Conservation (phyloP, 2,113 vertebrate genomes). For the Tor tambroides region DNA sequence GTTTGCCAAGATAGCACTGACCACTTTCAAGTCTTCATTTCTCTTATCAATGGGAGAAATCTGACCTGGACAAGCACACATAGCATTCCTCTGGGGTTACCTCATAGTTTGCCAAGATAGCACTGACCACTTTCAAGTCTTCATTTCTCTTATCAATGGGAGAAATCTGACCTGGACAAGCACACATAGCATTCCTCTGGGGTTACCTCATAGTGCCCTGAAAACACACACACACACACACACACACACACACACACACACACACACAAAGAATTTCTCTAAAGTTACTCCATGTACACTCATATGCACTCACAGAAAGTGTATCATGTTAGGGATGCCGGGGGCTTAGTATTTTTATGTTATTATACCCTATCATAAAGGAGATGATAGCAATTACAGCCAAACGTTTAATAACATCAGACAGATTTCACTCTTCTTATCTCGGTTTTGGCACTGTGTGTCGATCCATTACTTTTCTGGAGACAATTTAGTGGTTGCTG, state of each 20-base stretch:
- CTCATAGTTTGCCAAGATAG: conserved; percentile 38
- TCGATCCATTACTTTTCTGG: not conserved
- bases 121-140: conserved; percentile 38
- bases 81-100: conserved; percentile 46
- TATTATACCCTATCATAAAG: conserved; percentile 17
- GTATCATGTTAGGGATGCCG: conserved; percentile 9
- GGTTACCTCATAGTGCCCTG: conserved; percentile 37
- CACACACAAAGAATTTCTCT: conserved; percentile 12
- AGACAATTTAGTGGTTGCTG: not conserved
- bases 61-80: conserved; percentile 51
- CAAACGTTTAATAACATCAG: not conserved
- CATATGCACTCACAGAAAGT: not conserved
- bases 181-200: conserved; percentile 51
- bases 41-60: conserved; percentile 46
- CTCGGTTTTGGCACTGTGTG: not conserved
- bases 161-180: conserved; percentile 51
- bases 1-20: conserved; percentile 19
- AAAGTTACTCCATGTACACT: conserved; percentile 24
- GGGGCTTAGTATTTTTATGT: conserved; percentile 10
- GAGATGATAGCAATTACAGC: not conserved
- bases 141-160: conserved; percentile 31
- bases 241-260: too few relatives aligned
- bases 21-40: conserved; percentile 29
- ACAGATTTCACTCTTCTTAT: conserved; percentile 5
- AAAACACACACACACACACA: conserved; percentile 8